These are phyloP conservation scores for Alligator sinensis DNA, from an alignment of 2,113 vertebrate species.

Conservation along the genomic window DNA sequence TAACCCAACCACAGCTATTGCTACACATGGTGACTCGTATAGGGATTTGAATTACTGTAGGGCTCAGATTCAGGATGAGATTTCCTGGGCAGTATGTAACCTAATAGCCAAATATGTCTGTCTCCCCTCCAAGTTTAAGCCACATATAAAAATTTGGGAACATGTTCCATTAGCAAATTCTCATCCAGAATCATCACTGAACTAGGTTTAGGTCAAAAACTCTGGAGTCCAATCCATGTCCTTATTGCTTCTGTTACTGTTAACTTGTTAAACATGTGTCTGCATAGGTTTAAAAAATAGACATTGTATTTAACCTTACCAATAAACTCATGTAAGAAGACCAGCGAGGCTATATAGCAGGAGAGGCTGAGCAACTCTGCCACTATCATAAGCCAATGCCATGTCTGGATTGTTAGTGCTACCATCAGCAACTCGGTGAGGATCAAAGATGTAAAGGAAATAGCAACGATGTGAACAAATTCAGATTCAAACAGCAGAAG, in stretches of 20 bases:
- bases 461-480: constrained; percentile 97
- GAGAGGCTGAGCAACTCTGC: constrained; percentile 94
- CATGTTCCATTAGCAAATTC: background rate
- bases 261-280: background rate
- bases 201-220: background rate
- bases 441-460: constrained; percentile 96
- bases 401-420: constrained; percentile 94
- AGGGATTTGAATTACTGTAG: accelerated
- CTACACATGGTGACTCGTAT: background rate
- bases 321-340: constrained; percentile 96
- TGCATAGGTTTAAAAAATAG: background rate
- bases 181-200: background rate
- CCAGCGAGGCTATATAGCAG: constrained; percentile 95
- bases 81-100: background rate
- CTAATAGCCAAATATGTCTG: background rate
- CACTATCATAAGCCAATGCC: constrained; percentile 99
- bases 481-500: constrained; percentile 96
- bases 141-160: background rate
- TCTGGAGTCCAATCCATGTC: background rate
- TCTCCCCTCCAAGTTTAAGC: background rate
- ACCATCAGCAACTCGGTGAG: constrained; percentile 98
- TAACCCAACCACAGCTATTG: background rate
- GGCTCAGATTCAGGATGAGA: background rate
- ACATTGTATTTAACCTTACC: constrained; percentile 79
- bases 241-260: background rate